A percentile compares a stretch with the other conserved stretches of the same genome.
phyloP scores from a whole-genome alignment of 92 coral and sea anemone genomes.

The Pocillopora meandrina region DNA sequence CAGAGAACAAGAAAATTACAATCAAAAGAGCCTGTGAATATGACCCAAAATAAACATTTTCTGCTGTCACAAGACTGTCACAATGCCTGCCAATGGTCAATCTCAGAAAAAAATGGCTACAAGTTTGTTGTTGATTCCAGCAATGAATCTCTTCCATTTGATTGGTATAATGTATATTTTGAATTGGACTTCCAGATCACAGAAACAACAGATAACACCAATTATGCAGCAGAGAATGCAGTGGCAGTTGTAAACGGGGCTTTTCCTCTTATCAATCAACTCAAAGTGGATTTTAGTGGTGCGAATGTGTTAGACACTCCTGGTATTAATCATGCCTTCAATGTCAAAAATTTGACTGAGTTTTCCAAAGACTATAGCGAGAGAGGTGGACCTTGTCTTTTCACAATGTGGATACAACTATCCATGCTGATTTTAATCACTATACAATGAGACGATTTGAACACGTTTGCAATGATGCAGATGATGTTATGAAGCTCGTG shows the following conservation, averaged over 20 bases:
- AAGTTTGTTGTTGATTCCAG: constrained; percentile 23
- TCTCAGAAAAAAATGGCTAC: constrained; percentile 2
- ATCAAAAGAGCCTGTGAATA: too few relatives aligned
- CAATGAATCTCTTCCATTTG: constrained; percentile 22
- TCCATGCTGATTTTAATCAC: too few relatives aligned
- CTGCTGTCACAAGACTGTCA: too few relatives aligned
- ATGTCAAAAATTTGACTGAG: neutral
- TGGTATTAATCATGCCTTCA: neutral
- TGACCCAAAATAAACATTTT: too few relatives aligned
- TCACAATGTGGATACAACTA: too few relatives aligned
- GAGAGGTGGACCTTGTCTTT: too few relatives aligned
- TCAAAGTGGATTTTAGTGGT: neutral
- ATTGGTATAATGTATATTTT: constrained; percentile 25
- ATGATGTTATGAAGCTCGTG: too few relatives aligned
- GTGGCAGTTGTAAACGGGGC: constrained; percentile 13
- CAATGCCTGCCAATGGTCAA: too few relatives aligned
- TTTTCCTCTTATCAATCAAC: neutral
- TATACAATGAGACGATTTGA: too few relatives aligned
- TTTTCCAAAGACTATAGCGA: neutral
- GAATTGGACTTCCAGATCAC: constrained; percentile 24
- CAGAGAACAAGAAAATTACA: too few relatives aligned
- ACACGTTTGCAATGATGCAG: too few relatives aligned
- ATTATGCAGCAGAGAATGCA: constrained; percentile 2
- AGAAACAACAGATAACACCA: neutral
- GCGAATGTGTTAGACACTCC: neutral